Percentiles rank a stretch among this genome's conserved stretches.
Conservation (phyloP, 2,797 vertebrate species). For the Gymnoscopelus braueri region DNA sequence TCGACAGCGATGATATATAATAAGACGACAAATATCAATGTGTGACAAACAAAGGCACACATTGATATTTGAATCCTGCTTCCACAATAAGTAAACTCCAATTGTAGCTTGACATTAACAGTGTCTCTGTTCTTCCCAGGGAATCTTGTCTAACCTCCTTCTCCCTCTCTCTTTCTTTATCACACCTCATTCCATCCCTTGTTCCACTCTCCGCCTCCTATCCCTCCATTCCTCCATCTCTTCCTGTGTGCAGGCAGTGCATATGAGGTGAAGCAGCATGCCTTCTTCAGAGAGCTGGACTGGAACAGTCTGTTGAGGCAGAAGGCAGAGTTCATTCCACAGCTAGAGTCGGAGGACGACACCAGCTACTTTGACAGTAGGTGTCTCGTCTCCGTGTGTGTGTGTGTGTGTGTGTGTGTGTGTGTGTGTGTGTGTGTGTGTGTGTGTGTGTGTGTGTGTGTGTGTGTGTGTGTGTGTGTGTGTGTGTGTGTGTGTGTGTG, state of each 20-base stretch:
- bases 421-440: conserved; percentile 6
- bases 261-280: conserved; percentile 94
- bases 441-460: conserved; percentile 8
- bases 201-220: not conserved
- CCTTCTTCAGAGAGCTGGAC: conserved; percentile 93
- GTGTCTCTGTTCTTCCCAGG: not conserved
- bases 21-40: not conserved
- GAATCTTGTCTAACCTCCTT: not conserved
- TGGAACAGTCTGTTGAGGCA: conserved; percentile 97
- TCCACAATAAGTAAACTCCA: not conserved
- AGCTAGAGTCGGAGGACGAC: conserved; percentile 96
- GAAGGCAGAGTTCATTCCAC: conserved; percentile 98
- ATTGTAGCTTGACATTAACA: not conserved
- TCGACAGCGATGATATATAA: no score
- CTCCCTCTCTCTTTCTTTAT: conserved; percentile 11
- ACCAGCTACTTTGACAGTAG: conserved; percentile 98
- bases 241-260: conserved; percentile 84
- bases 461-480: conserved; percentile 8
- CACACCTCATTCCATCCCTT: not conserved
- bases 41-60: not conserved
- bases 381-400: conserved; percentile 12
- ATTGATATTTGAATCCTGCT: not conserved
- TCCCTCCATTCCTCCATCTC: not conserved
- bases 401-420: conserved; percentile 11
- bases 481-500: not conserved